Conservation (phyloP, 2,113 vertebrate genomes). For the Xiphorhynchus elegans region DNA sequence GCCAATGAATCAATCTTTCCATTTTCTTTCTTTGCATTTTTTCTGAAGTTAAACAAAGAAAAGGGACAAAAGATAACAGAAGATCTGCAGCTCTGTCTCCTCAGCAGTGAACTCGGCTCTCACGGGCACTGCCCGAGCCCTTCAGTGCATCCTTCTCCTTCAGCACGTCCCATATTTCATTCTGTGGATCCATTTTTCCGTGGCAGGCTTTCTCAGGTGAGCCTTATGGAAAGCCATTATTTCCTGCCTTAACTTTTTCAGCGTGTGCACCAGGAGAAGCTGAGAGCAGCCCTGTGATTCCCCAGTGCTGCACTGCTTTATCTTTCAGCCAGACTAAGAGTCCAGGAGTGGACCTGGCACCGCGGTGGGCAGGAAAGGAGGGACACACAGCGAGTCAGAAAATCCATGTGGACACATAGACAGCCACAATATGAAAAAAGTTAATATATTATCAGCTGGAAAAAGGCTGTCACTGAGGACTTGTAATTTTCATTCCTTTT, state of each 20-base stretch:
- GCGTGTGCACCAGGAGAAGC: neutral
- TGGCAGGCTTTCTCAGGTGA: neutral
- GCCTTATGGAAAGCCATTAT: neutral
- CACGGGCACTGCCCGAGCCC: neutral
- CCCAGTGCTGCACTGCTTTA: neutral
- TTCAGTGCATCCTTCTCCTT: neutral
- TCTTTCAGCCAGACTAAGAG: neutral
- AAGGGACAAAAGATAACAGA: neutral
- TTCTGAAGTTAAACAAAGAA: neutral
- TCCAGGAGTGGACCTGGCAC: neutral
- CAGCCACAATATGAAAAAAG: neutral
- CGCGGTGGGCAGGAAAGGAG: neutral
- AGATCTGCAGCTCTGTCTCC: neutral
- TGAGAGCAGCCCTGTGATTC: neutral
- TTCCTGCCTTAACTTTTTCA: neutral
- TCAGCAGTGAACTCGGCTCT: neutral
- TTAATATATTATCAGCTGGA: neutral
- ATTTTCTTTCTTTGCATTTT: neutral
- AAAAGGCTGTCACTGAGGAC: neutral
- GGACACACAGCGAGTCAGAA: neutral
- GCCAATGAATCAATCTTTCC: neutral
- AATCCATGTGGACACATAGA: neutral
- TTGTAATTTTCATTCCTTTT: neutral
- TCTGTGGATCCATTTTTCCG: neutral
- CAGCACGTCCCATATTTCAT: neutral